Evolutionary conservation across 2,797 vertebrate species (phyloP).

Genomic region (Pangasius larnaudii): DNA sequence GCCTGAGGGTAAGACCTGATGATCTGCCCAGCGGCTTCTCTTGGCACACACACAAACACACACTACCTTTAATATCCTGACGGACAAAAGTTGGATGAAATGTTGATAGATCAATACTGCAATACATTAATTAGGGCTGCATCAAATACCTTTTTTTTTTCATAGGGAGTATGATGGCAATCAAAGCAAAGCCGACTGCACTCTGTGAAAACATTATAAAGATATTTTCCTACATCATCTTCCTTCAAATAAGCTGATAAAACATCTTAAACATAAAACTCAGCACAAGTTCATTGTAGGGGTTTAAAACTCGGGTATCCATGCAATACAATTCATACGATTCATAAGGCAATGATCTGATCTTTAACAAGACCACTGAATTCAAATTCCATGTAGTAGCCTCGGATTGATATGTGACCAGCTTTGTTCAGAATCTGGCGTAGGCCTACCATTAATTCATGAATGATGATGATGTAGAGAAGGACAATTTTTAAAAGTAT

Average conservation of each 20-base stretch:
- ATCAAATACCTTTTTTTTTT: not conserved
- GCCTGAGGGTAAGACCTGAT: slow-evolving; percentile 85
- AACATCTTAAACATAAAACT: not conserved
- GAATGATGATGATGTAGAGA: not conserved
- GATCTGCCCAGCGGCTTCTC: slow-evolving; percentile 18
- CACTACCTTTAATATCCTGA: not conserved
- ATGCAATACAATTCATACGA: not conserved
- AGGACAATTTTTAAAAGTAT: not conserved
- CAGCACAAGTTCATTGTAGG: not conserved
- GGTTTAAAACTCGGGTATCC: not conserved
- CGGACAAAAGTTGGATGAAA: not conserved
- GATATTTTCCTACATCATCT: not conserved
- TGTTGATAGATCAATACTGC: not conserved
- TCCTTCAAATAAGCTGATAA: not conserved
- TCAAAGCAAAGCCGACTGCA: not conserved
- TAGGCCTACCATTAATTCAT: not conserved
- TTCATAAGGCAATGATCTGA: not conserved
- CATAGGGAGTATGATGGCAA: too few species aligned
- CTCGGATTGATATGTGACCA: not conserved
- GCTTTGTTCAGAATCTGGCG: not conserved
- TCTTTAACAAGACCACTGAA: not conserved
- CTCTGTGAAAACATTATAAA: not conserved
- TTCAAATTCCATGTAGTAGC: not conserved
- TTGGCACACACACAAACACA: not conserved
- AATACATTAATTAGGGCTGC: not conserved